Evolutionary conservation across 2,113 vertebrate genomes (phyloP).

Genomic region (Oncorhynchus tshawytscha): DNA sequence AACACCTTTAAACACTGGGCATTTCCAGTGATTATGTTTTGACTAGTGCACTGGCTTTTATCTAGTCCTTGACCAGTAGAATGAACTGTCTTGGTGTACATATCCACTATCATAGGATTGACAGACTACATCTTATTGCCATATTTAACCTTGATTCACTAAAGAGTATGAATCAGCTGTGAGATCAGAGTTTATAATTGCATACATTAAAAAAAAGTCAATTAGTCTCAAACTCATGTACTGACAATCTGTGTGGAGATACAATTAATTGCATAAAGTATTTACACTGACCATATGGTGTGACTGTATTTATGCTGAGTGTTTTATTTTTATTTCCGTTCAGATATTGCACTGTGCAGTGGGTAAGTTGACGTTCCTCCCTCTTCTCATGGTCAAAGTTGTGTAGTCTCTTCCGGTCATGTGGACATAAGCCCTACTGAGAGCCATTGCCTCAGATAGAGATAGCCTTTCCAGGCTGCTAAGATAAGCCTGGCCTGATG

Average conservation of each 20-base stretch:
- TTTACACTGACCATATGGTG: too few species aligned
- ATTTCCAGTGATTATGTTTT: not conserved
- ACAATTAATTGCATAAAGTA: too few species aligned
- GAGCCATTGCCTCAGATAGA: not conserved
- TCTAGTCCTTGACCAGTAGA: not conserved
- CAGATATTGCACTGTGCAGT: conserved; percentile 94
- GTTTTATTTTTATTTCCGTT: conserved; percentile 43
- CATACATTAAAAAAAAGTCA: too few species aligned
- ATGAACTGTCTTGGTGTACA: not conserved
- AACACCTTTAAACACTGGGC: not conserved
- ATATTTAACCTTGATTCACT: not conserved
- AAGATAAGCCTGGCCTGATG: not conserved
- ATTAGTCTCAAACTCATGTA: not conserved
- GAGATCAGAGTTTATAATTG: too few species aligned
- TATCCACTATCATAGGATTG: not conserved
- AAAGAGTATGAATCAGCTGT: not conserved
- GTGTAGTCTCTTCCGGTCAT: too few species aligned
- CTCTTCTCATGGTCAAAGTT: not conserved
- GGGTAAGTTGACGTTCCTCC: conserved; percentile 78
- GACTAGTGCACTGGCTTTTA: not conserved
- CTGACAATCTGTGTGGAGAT: not conserved
- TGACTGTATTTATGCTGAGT: too few species aligned
- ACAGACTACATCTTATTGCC: not conserved
- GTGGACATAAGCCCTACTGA: not conserved
- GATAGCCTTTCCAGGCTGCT: not conserved